phyloP scores from a whole-genome alignment of 2,797 vertebrate species.

The Capromys pilorides region DNA sequence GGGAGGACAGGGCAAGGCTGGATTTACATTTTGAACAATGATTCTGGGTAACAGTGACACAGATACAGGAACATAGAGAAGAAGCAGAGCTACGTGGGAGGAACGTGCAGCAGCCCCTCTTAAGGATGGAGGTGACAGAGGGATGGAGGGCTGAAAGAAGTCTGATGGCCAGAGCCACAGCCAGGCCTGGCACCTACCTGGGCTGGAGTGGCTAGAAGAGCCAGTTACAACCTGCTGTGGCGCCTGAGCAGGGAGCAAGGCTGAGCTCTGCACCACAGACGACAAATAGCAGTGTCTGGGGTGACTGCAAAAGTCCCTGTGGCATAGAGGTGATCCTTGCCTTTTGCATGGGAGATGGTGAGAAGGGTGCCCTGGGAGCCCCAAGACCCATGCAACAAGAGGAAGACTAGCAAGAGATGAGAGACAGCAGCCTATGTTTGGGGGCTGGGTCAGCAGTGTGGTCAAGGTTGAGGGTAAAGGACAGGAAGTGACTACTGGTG shows the following conservation, averaged over 20 bases:
- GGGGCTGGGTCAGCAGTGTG: neutral
- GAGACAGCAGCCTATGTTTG: neutral
- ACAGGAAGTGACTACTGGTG: neutral
- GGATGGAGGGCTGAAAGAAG: fast-evolving
- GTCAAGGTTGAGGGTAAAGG: neutral
- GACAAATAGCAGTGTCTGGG: neutral
- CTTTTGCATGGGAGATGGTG: neutral
- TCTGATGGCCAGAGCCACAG: neutral
- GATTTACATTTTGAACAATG: neutral
- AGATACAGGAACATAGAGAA: neutral
- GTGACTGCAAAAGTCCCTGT: neutral
- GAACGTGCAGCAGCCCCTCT: neutral
- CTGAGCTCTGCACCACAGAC: fast-evolving
- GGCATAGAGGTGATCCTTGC: fast-evolving
- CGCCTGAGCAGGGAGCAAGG: no score
- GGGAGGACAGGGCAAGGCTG: neutral
- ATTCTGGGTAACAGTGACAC: neutral
- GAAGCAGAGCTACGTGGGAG: neutral
- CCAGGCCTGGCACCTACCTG: neutral
- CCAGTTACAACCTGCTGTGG: neutral
- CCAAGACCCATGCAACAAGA: neutral
- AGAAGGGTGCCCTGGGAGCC: neutral
- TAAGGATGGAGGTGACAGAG: neutral
- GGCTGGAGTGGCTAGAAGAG: neutral
- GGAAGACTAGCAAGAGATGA: neutral